Evolutionary conservation across 2,888 invertebrate genomes (phyloP).

Genomic region (Ephialtes manifestator): DNA sequence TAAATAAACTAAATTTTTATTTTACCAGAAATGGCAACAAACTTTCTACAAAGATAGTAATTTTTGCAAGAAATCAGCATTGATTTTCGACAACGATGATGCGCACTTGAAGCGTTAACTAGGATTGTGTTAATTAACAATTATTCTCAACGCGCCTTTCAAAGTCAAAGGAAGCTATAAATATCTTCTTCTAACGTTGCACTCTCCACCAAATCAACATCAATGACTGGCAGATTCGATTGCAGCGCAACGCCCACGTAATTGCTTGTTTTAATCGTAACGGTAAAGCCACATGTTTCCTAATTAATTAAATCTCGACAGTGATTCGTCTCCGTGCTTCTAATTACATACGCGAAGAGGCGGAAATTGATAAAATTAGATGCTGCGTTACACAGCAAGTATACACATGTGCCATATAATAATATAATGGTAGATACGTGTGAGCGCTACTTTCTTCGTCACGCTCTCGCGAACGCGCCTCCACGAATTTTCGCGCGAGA

Average conservation of each 20-base stretch:
- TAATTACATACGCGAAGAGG: neutral
- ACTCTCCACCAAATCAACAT: neutral
- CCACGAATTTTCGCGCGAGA: constrained; percentile 63
- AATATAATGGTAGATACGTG: constrained; percentile 34
- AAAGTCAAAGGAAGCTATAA: constrained; percentile 8
- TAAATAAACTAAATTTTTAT: no score
- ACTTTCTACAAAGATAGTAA: no score
- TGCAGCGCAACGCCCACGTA: neutral
- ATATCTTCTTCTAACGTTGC: neutral
- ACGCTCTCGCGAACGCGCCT: constrained; percentile 68
- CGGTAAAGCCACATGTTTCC: constrained; percentile 25
- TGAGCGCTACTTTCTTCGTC: constrained; percentile 69
- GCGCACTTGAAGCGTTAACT: neutral
- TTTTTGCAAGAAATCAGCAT: no score
- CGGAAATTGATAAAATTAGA: constrained; percentile 59
- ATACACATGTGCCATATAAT: constrained; percentile 24
- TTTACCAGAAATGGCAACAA: no score
- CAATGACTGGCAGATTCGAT: neutral
- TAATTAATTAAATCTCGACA: constrained; percentile 40
- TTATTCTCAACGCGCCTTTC: neutral
- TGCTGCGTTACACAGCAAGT: constrained; percentile 13
- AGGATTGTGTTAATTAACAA: neutral
- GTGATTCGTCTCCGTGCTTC: constrained; percentile 15
- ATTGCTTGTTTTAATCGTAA: constrained; percentile 5
- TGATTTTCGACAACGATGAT: no score